Base-by-base conservation (phyloP, 2,888 invertebrate species). In the Orthonevra nobilis region DNA sequence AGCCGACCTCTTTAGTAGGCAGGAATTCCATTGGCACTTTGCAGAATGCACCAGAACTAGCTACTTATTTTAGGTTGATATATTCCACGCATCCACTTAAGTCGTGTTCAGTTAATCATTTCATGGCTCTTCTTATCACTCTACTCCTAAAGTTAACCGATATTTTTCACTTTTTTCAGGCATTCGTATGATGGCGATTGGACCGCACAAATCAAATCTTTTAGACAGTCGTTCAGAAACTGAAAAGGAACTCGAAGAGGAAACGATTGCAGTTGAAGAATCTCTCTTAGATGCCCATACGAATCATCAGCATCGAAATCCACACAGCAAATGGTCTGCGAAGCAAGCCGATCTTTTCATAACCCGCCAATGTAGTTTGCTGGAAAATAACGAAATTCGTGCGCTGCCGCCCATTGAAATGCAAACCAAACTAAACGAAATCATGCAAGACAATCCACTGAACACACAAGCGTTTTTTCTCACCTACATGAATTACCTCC, bases 311-410 rank as follows among this genome's bases (percentile, higher is more conserved):
- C 83, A 85, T 38, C 84, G 85, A 1, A 85, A 86, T 75, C 81
- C 91, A 82, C 91, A 92, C 83, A 92, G 92, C 82, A 92, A 93
- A 69, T 96, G 95, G 95, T 96, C 96, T 0, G 92, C 94, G 77
- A 93, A 95, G 83, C 97, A 97, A 89, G 96, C 97, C 0, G 97
- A 97, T 87, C 90, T 96, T 48, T 95, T 97, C 85, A 94, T 97
- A 63, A 94, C 96, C 0, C 95, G 96, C 84, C 97, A 97, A 89
- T 95, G 95, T 6, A 93, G 93, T 81, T 89, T 96, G 56, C 87
- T 97, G 58, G 94, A 94, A 86, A 94, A 93, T 40, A 95, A 96
- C 87, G 96, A 96, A 85, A 91, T 92, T 52, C 93, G 93, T 84
- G 96, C 97, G 0, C 87, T 96, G 82, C 89, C 93, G 1, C 95